phyloP scores from a whole-genome alignment of 2,888 invertebrate species.

The Ischnura elegans region DNA sequence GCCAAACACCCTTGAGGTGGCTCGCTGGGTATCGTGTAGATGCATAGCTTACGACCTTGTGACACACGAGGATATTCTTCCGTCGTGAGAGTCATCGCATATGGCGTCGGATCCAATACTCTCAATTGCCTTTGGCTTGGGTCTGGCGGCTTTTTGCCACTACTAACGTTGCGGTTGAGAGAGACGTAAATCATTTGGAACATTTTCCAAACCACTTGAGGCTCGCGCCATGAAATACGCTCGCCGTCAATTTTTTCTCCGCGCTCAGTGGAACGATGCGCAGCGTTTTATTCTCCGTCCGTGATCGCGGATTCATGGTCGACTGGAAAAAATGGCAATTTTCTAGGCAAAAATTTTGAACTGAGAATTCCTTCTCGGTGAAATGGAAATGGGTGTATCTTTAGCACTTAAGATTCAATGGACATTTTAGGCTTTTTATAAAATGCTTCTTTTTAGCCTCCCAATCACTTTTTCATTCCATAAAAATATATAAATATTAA shows the following conservation, averaged over 20 bases:
- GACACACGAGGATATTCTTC: neutral
- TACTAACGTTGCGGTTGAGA: conserved; percentile 13
- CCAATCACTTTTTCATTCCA: too few relatives aligned
- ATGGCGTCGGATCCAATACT: neutral
- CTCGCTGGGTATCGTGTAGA: too few relatives aligned
- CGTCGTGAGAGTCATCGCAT: neutral
- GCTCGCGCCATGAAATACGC: neutral
- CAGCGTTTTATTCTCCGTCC: neutral
- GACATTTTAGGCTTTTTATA: too few relatives aligned
- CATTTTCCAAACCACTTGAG: neutral
- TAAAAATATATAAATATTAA: too few relatives aligned
- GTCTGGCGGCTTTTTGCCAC: neutral
- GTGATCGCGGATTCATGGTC: neutral
- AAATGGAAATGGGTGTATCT: neutral
- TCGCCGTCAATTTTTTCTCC: neutral
- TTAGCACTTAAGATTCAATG: neutral
- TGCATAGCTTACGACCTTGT: neutral
- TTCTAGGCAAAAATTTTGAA: neutral
- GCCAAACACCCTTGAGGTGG: too few relatives aligned
- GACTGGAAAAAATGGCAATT: neutral
- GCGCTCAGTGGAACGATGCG: neutral
- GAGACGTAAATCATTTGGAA: neutral
- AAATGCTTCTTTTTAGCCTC: too few relatives aligned
- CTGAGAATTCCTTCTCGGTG: neutral
- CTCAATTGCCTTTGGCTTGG: neutral